phyloP scores from a whole-genome alignment of 2,888 invertebrate species.

The Lycaena phlaeas region DNA sequence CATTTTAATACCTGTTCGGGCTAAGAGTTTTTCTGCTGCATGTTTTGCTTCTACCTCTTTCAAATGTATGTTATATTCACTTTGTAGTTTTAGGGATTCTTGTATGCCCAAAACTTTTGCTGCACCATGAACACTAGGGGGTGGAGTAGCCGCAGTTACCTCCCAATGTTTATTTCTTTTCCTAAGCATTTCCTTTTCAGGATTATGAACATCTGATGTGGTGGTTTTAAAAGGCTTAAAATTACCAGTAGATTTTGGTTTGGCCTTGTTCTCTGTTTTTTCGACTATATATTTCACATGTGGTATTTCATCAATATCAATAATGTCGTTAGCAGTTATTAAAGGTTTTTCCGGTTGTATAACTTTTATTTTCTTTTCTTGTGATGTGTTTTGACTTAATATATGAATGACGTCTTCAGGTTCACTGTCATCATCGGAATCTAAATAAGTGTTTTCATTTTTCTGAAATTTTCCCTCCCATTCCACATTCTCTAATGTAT shows the following conservation, averaged over 20 bases:
- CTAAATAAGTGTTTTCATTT: constrained; percentile 40
- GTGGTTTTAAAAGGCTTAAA: constrained; percentile 76
- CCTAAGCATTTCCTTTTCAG: constrained; percentile 62
- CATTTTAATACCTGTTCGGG: constrained; percentile 46
- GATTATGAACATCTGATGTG: constrained; percentile 65
- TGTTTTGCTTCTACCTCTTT: constrained; percentile 68
- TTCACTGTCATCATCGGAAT: constrained; percentile 74
- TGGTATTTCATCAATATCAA: constrained; percentile 53
- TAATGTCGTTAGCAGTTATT: constrained; percentile 64
- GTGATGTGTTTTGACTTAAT: constrained; percentile 65
- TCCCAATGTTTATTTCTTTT: constrained; percentile 73
- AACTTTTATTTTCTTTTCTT: constrained; percentile 62
- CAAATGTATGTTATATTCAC: constrained; percentile 54
- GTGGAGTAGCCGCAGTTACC: constrained; percentile 76
- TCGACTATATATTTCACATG: constrained; percentile 71
- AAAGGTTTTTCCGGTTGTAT: constrained; percentile 54
- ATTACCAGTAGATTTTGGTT: constrained; percentile 38
- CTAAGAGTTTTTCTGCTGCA: constrained; percentile 68
- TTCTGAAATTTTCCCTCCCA: constrained; percentile 67
- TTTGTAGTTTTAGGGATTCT: constrained; percentile 72
- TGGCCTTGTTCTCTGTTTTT: constrained; percentile 54
- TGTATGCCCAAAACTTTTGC: constrained; percentile 64
- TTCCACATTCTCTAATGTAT: constrained; percentile 69
- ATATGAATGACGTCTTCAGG: constrained; percentile 74
- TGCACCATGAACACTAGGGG: constrained; percentile 67